phyloP scores from a whole-genome alignment of 2,113 vertebrate genomes.

The Setophaga coronata region DNA sequence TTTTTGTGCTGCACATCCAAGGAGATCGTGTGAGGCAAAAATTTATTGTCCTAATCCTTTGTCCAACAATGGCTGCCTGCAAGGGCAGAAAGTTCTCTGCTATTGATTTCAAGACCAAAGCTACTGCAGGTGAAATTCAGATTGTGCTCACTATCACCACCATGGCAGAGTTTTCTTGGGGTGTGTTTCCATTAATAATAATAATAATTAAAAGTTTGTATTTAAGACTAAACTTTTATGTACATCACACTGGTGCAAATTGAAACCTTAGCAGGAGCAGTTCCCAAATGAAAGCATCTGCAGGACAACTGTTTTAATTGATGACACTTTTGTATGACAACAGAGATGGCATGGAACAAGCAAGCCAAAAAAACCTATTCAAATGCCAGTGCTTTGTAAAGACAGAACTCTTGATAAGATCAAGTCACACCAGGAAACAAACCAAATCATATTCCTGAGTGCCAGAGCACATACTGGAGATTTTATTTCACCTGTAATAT shows the following conservation, averaged over 20 bases:
- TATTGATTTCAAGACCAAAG: background rate
- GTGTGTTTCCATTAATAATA: background rate
- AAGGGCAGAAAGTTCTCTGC: background rate
- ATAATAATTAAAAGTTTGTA: background rate
- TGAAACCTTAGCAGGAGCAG: background rate
- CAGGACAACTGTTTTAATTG: background rate
- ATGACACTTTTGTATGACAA: background rate
- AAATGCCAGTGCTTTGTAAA: background rate
- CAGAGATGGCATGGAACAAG: background rate
- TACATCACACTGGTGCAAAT: accelerated
- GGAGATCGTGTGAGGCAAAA: accelerated
- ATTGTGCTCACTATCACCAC: background rate
- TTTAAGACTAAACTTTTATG: background rate
- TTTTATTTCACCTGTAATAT: background rate
- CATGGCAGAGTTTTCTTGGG: background rate
- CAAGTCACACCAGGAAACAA: background rate
- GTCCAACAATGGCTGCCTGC: background rate
- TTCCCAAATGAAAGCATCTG: background rate
- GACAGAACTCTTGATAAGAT: background rate
- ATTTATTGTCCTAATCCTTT: background rate
- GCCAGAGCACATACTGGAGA: background rate
- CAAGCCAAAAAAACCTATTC: background rate
- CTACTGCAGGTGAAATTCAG: background rate
- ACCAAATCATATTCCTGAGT: background rate
- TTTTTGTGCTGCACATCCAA: background rate